Conservation (phyloP, 2,888 invertebrate species). For the Macrosiphum euphorbiae region DNA sequence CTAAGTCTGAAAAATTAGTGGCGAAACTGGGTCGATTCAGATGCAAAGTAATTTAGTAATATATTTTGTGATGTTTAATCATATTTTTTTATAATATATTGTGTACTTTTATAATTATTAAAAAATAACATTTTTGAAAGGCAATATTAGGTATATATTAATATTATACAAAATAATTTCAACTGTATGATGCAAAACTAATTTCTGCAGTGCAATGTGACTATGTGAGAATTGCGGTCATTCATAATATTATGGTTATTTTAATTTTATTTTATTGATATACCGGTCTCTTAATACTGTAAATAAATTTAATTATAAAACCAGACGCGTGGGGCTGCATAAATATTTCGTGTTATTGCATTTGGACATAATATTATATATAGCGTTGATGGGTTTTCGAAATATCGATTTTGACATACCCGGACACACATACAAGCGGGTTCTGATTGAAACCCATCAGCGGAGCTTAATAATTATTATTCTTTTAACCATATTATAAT, state of each 20-base stretch:
- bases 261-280: not conserved
- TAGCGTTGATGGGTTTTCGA: not conserved
- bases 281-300: not conserved
- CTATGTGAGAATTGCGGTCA: not conserved
- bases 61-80: conserved; percentile 18
- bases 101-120: not conserved
- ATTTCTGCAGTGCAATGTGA: not conserved
- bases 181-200: not conserved
- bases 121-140: not conserved
- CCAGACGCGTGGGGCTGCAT: not conserved
- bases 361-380: not conserved
- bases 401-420: conserved; percentile 21
- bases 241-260: not conserved
- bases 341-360: not conserved
- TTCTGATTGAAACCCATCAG: conserved; percentile 9
- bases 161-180: not conserved
- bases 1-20: not conserved
- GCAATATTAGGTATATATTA: not conserved
- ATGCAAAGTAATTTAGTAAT: not conserved
- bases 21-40: not conserved
- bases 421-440: not conserved
- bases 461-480: not conserved
- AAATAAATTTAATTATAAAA: conserved; percentile 18
- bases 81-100: not conserved
- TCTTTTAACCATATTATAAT: not conserved